Evolutionary conservation across 2,113 vertebrate genomes (phyloP), one percentile per base, ranked within the genome.

Genomic region (Brachyistius frenatus): DNA sequence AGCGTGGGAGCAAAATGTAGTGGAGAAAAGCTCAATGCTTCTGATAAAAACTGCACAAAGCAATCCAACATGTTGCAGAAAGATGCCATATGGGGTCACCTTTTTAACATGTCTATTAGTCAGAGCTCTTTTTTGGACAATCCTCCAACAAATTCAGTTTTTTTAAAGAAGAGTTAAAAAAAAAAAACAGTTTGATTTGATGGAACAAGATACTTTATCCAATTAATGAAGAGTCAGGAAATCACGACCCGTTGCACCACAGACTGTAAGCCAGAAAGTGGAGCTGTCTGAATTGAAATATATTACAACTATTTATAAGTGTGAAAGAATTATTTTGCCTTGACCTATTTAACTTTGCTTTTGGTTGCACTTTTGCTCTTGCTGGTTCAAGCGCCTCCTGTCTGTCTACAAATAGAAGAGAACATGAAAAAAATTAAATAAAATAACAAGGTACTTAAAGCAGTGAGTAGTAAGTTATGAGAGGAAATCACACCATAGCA

Each of bases 261-360:
- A 37, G 37, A 46, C 41, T 61, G 64, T 67, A 62, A 66, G 16
- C 44, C 50, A 56, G 66, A 83, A 58, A 36, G 9, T 30, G 30
- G 14, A 76, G 58, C 60, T 61, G 14, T 50, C 37, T 53, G 62
- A 70, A 75, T 76, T 69, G 36, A 49, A 84, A 84, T 63, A 61
- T 37, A 67, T 66, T 41, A 58, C 46, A 32, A 62, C 79, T 81
- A 68, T 78, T 83, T 83, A 72, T 70, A 77, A 55, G 70, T 30
- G 8, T 23, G 65, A 67, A 69, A 69, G 4, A 61, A 58, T 68
- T 69, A 60, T 73, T 77, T 79, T 75, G 49, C 31, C 61, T 44
- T 60, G 71, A 76, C 80, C 83, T 72, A 78, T 83, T 83, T 89
- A 65, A 76, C 75, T 79, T 76, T 57, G 8, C 73, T 73, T 76